A percentile compares a stretch with the other conserved stretches of the same genome.
These are phyloP conservation scores for Philopedon plagiatum DNA, from an alignment of 2,888 invertebrate species.

Conservation along the genomic window DNA sequence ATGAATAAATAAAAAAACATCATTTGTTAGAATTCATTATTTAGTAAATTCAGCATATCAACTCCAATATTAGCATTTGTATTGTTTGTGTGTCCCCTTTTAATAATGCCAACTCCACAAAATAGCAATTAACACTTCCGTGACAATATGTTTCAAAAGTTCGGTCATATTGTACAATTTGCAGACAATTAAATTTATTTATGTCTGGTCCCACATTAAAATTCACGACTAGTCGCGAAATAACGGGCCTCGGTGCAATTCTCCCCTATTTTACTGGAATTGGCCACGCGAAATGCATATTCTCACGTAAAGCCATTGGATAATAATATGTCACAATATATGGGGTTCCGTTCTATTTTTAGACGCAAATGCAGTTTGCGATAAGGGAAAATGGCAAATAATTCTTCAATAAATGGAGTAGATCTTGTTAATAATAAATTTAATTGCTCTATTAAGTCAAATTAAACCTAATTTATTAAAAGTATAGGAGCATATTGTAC, in stretches of 20 bases:
- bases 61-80: background rate
- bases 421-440: too few relatives aligned
- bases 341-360: constrained; percentile 23
- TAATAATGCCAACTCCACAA: constrained; percentile 13
- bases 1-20: too few relatives aligned
- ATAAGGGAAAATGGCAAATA: background rate
- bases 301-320: constrained; percentile 53
- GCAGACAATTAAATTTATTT: constrained; percentile 53
- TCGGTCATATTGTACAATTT: constrained; percentile 39
- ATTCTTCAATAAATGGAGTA: background rate
- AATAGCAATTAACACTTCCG: constrained; percentile 23
- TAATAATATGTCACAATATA: constrained; percentile 40
- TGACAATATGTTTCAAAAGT: constrained; percentile 30
- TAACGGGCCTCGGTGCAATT: constrained; percentile 29
- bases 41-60: background rate
- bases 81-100: background rate
- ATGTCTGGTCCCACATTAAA: constrained; percentile 52
- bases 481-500: too few relatives aligned
- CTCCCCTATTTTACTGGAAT: constrained; percentile 25
- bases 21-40: too few relatives aligned
- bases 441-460: too few relatives aligned
- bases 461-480: too few relatives aligned
- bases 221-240: constrained; percentile 48
- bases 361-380: constrained; percentile 10
- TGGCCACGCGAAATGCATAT: constrained; percentile 56